phyloP scores from a whole-genome alignment of 1,140 invertebrate species.

The Phthorimaea operculella region DNA sequence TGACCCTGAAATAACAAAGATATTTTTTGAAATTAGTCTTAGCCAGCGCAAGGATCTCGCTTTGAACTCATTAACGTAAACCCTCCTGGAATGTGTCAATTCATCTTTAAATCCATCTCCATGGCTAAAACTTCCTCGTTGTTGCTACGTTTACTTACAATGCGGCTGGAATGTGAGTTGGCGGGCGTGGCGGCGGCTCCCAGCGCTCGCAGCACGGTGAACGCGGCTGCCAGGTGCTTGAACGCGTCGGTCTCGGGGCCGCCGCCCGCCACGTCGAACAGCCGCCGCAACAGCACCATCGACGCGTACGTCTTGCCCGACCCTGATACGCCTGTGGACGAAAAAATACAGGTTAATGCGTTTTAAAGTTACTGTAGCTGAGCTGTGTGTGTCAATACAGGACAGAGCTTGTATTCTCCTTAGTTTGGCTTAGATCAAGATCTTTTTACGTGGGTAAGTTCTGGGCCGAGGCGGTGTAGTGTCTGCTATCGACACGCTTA shows the following conservation, averaged over 20 bases:
- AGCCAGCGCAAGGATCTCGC: not conserved
- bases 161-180: constrained; percentile 94
- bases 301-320: constrained; percentile 96
- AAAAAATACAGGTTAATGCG: not conserved
- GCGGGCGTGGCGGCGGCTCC: constrained; percentile 90
- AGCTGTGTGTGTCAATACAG: too few species aligned
- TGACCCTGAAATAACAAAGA: constrained; percentile 76
- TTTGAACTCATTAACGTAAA: too few species aligned
- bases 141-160: too few species aligned
- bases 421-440: too few species aligned
- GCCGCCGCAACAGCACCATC: constrained; percentile 88
- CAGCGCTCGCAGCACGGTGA: constrained; percentile 91
- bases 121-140: too few species aligned
- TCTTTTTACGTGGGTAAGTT: too few species aligned
- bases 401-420: too few species aligned
- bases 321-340: constrained; percentile 81
- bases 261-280: constrained; percentile 93
- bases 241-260: constrained; percentile 96
- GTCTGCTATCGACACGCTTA: too few species aligned
- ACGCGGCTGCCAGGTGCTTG: constrained; percentile 93
- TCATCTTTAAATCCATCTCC: too few species aligned
- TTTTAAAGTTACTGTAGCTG: too few species aligned
- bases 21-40: not conserved
- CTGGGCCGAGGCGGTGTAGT: too few species aligned
- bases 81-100: too few species aligned